Evolutionary conservation across 1,140 invertebrate species (phyloP).

Genomic region (Harpegnathos saltator): DNA sequence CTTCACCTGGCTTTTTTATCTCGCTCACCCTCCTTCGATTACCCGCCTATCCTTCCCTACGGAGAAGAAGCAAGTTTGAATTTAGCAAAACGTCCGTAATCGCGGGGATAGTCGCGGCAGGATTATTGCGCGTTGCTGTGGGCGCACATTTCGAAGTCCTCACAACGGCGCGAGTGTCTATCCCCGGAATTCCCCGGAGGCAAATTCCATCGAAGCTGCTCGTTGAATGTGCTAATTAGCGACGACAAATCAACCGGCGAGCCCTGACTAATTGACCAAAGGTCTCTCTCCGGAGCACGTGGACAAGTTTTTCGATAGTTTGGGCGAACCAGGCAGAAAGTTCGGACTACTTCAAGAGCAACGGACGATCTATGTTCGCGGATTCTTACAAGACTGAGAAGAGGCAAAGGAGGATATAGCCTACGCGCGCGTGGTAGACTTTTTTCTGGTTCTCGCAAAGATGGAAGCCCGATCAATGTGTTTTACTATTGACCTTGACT

Average conservation of each 20-base stretch:
- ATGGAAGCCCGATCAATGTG: conserved; percentile 3
- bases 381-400: conserved; percentile 57
- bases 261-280: conserved; percentile 68
- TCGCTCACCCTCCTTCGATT: not conserved
- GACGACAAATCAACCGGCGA: conserved; percentile 53
- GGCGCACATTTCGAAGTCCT: not conserved
- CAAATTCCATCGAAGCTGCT: conserved; percentile 63
- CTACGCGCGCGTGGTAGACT: not conserved
- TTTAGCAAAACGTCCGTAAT: not conserved
- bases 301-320: conserved; percentile 73
- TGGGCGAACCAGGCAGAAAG: conserved; percentile 48
- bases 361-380: conserved; percentile 30
- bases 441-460: conserved; percentile 14
- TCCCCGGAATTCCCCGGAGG: conserved; percentile 47
- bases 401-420: conserved; percentile 21
- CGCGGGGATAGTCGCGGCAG: no score
- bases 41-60: not conserved
- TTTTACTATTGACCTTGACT: conserved; percentile 7
- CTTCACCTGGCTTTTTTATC: not conserved
- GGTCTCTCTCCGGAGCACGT: conserved; percentile 12
- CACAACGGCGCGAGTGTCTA: conserved; percentile 30
- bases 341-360: conserved; percentile 57
- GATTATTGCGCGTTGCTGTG: not conserved
- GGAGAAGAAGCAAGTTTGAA: not conserved
- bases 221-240: conserved; percentile 64